Conservation (phyloP, 2,888 invertebrate genomes). For the Gastrophysa polygoni region DNA sequence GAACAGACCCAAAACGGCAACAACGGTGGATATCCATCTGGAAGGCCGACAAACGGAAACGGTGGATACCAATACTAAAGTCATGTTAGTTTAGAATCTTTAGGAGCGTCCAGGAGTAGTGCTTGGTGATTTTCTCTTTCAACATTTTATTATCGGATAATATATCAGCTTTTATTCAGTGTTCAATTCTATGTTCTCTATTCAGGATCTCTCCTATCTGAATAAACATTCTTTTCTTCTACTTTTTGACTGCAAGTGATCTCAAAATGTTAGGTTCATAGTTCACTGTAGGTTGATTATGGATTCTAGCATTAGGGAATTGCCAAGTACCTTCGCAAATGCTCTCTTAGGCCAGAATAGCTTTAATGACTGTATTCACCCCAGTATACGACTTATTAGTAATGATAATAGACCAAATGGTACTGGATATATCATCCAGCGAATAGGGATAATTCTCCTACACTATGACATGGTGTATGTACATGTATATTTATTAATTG, state of each 20-base stretch:
- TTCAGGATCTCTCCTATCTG: no score
- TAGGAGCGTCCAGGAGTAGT: neutral
- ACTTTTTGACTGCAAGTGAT: neutral
- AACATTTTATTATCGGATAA: neutral
- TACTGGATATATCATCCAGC: neutral
- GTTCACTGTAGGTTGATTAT: neutral
- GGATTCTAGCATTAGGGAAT: neutral
- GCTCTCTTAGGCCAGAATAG: conserved; percentile 8
- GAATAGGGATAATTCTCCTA: no score
- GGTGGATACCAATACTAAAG: conserved; percentile 27
- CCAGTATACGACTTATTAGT: conserved; percentile 18
- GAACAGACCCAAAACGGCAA: conserved; percentile 55
- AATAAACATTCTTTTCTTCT: neutral
- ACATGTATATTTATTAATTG: conserved; percentile 32
- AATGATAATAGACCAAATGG: conserved; percentile 7
- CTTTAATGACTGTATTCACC: conserved; percentile 16
- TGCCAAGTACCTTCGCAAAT: conserved; percentile 16
- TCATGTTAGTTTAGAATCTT: conserved; percentile 2
- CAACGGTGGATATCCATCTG: conserved; percentile 40
- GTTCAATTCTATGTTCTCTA: no score
- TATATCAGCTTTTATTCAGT: no score
- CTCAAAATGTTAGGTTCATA: neutral
- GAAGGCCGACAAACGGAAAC: conserved; percentile 39
- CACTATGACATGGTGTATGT: conserved; percentile 13
- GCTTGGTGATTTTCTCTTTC: conserved; percentile 14